Conservation (phyloP, 1,140 invertebrate species). For the Neuroterus valhalla region DNA sequence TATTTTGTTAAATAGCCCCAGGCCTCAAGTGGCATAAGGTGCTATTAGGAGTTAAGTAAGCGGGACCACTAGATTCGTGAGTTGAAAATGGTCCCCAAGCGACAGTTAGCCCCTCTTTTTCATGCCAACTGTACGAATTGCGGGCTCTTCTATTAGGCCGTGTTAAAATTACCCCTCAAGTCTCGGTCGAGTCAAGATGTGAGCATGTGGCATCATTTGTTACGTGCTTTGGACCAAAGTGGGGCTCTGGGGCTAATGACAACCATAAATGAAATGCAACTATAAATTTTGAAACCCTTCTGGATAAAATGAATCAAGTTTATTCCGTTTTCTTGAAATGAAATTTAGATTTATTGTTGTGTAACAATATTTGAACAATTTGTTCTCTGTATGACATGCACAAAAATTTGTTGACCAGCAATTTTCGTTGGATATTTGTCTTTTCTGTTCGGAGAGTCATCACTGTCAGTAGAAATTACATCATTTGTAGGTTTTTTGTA, state of each 20-base stretch:
- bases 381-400: too few species aligned
- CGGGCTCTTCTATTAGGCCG: conserved; percentile 41
- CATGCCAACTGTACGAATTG: conserved; percentile 55
- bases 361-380: too few species aligned
- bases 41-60: conserved; percentile 57
- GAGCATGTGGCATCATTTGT: conserved; percentile 76
- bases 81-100: conserved; percentile 57
- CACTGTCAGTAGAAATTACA: too few species aligned
- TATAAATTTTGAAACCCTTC: too few species aligned
- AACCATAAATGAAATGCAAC: too few species aligned
- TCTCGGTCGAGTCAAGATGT: conserved; percentile 63
- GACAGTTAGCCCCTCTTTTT: conserved; percentile 51
- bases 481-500: too few species aligned
- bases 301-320: too few species aligned
- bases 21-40: conserved; percentile 49
- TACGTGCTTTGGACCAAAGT: conserved; percentile 49
- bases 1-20: conserved; percentile 3
- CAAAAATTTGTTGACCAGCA: too few species aligned
- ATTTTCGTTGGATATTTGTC: too few species aligned
- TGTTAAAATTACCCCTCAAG: conserved; percentile 53
- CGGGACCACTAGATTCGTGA: conserved; percentile 50
- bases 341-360: too few species aligned
- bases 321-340: too few species aligned
- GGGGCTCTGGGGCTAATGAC: not conserved
- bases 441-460: too few species aligned